Base-by-base conservation (phyloP, 2,113 vertebrate genomes). In the Anarrhichthys ocellatus region DNA sequence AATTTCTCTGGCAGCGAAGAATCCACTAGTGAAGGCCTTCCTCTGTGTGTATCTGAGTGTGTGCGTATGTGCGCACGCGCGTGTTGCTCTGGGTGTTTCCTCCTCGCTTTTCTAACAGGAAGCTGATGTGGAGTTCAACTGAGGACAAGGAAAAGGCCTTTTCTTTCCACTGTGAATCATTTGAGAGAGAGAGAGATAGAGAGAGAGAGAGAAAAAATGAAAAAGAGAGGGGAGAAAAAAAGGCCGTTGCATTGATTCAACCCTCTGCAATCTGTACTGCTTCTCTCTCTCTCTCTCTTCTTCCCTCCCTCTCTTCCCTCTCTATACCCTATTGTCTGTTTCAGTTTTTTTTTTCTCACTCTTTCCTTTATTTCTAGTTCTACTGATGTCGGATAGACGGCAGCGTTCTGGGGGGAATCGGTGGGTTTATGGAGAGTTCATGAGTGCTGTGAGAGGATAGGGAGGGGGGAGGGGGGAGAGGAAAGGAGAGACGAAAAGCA, bases 141-240 rank as follows among this genome's bases (percentile, higher is more conserved):
- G 94, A 96, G 96, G 96, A 97, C 95, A 96, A 91, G 95, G 93
- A 96, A 94, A 94, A 92, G 91, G 94, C 90, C 92, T 95, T 96
- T 96, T 96, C 92, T 90, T 95, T 96, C 96, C 95, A 95, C 59
- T 94, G 95, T 95, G 95, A 96, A 96, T 96, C 95, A 95, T 93
- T 95, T 92, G 76, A 90, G 90, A 88, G 91, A 54, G 85, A 83
- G 78, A 63, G 80, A 82, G 71, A 81, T 69, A 79, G 50, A 83
- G 48, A 62, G 27, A 27, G 59, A 62, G 59, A 62, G 59, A 38
- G 90, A 87, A 82, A 65, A 80, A 65, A 54, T 1, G 71, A 64
- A 78, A 32, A 42, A 38, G 50, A 14, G 44, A 59, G n/a, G 56
- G 22, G n/a, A 29, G 6, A 50, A 81, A 78, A 80, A 78, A 66